Percentiles rank a stretch among this genome's conserved stretches.
phyloP scores from a whole-genome alignment of 2,888 invertebrate species.

The Philonicus albiceps region DNA sequence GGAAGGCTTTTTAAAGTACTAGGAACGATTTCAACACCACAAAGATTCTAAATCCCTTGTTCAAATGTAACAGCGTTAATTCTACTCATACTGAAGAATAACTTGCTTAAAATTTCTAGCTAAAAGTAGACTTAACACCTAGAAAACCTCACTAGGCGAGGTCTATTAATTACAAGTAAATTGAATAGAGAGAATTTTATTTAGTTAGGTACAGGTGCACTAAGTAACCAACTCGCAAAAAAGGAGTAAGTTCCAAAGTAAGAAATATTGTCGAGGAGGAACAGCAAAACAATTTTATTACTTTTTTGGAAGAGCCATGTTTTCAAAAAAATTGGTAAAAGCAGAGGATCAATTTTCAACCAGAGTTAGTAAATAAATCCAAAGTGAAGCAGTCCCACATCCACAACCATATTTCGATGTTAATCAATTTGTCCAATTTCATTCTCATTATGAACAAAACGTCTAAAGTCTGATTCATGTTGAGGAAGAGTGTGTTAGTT shows the following conservation, averaged over 20 bases:
- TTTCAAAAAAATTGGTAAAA: background rate
- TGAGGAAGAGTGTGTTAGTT: background rate
- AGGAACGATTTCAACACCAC: background rate
- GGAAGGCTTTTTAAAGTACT: background rate
- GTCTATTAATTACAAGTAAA: background rate
- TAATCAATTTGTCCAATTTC: background rate
- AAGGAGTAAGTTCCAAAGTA: background rate
- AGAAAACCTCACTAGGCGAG: background rate
- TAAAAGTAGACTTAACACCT: background rate
- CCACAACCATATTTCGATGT: background rate
- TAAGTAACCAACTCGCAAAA: background rate
- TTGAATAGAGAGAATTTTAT: background rate
- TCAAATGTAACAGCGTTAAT: background rate
- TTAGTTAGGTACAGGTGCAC: background rate
- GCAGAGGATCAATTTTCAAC: background rate
- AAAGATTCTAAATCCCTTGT: background rate
- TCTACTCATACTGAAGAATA: background rate
- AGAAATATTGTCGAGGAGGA: background rate
- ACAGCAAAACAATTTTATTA: background rate
- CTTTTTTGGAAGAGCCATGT: background rate
- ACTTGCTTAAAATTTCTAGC: background rate
- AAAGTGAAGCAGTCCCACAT: background rate
- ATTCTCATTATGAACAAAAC: background rate
- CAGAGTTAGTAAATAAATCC: background rate
- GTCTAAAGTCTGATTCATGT: conserved; percentile 25